Evolutionary conservation across 2,113 vertebrate species (phyloP), one percentile per base, ranked within the genome.

Genomic region (Spea multiplicata): DNA sequence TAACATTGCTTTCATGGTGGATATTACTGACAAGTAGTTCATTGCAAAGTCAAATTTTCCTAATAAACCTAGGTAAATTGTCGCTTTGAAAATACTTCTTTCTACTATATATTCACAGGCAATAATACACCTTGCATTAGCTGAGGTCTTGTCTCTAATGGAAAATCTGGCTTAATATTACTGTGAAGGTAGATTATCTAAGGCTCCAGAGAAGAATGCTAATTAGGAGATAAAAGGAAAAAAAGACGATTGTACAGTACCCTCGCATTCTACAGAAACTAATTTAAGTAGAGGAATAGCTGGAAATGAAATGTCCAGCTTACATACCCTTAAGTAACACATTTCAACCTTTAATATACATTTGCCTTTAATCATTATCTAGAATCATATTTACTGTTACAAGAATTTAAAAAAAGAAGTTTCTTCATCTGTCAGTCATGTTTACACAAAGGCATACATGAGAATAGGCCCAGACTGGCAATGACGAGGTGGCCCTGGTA

Each of bases 11-110:
- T 53, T 53, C 50, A 30, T 30, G 30, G 30, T 30, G 30, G 30
- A 30, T 30, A 30, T 30, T 30, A 30, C 30, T 30, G 59, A 13
- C 17, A n/a, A 62, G 14, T 13, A 6, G 16, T 44, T 9, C 9
- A 7, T 9, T 66, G 4, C n/a, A 10, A 30, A 1, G 64, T 8
- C 8, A 4, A 45, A 53, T 53, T 6, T 45, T 3, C 3, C 30
- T 30, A 30, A 66, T 66, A 66, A 66, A 66, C 10, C 9, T 44
- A 44, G 64, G 64, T 66, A 44, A 66, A 66, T 66, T 66, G 30
- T 66, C 44, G 44, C 9, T 44, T 66, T 44, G 16, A 44, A 66
- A 66, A 44, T 10, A 44, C 44, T 66, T 66, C 9, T 66, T 30
- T 65, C 8, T 59, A 4, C 10, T 13, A 61, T 44, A 44, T 44